These are phyloP conservation scores for Gryon sp. DNA, from an alignment of 1,140 invertebrate genomes.

Conservation along the genomic window DNA sequence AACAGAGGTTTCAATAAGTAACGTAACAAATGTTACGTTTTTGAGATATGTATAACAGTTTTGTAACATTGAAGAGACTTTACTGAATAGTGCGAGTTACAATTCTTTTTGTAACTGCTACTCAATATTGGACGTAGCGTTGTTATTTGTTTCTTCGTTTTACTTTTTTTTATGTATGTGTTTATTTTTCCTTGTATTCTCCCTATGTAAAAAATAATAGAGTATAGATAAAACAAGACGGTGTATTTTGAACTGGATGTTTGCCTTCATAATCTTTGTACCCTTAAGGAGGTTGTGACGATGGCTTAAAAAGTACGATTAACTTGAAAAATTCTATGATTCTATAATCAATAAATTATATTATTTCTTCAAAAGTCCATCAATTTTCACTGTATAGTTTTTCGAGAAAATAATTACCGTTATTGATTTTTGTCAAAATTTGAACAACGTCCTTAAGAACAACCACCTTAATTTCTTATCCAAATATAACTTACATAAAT, in stretches of 20 bases:
- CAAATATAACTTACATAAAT: neutral
- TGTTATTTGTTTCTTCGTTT: conserved; percentile 29
- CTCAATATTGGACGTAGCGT: conserved; percentile 42
- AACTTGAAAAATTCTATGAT: too few species aligned
- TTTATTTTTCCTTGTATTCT: neutral
- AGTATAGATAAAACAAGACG: conserved; percentile 28
- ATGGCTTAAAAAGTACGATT: too few species aligned
- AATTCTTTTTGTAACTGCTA: conserved; percentile 17
- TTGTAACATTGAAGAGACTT: conserved; percentile 60
- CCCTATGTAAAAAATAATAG: conserved; percentile 23
- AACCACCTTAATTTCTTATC: too few species aligned
- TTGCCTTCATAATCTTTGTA: neutral
- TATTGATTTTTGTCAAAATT: too few species aligned
- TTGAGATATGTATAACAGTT: conserved; percentile 64
- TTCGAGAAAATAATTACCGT: too few species aligned
- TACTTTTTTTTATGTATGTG: neutral
- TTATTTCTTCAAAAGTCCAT: too few species aligned
- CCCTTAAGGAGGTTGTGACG: too few species aligned
- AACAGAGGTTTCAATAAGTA: conserved; percentile 54
- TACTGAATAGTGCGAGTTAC: conserved; percentile 46
- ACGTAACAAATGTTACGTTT: conserved; percentile 54
- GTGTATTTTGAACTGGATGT: neutral
- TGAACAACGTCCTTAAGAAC: too few species aligned
- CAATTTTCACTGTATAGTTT: too few species aligned
- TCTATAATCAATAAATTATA: too few species aligned